phyloP scores from a whole-genome alignment of 1,140 invertebrate species.

The Xylocopa sonorina region DNA sequence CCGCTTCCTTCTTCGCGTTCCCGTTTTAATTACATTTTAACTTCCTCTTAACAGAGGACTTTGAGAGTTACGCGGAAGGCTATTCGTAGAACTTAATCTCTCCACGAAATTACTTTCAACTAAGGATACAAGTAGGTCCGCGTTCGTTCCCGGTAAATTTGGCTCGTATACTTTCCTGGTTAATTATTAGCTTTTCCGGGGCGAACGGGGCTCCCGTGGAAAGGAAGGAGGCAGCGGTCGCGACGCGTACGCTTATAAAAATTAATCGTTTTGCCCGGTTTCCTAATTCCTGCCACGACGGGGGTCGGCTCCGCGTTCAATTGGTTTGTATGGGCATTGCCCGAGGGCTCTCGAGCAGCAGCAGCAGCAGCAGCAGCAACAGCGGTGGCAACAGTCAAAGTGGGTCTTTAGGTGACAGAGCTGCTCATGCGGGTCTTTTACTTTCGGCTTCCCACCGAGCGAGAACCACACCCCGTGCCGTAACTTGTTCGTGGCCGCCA shows the following conservation, averaged over 20 bases:
- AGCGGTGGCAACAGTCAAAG: slow-evolving; percentile 42
- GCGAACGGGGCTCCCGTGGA: slow-evolving; percentile 40
- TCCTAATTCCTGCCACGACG: slow-evolving; percentile 68
- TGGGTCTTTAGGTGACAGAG: slow-evolving; percentile 62
- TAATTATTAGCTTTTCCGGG: slow-evolving; percentile 50
- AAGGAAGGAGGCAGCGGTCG: slow-evolving; percentile 16
- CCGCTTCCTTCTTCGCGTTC: too few species aligned
- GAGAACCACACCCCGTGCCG: slow-evolving; percentile 24
- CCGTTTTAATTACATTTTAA: too few species aligned
- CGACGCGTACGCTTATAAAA: slow-evolving; percentile 64
- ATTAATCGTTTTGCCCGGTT: slow-evolving; percentile 74
- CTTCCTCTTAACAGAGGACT: too few species aligned
- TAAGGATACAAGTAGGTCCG: not conserved
- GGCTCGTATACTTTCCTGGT: slow-evolving; percentile 6
- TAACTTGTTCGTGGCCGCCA: too few species aligned
- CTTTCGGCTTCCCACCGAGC: slow-evolving; percentile 37
- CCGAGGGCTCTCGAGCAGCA: too few species aligned
- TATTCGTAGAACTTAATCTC: too few species aligned
- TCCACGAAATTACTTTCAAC: not conserved
- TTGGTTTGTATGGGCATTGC: slow-evolving; percentile 71
- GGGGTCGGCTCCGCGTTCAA: slow-evolving; percentile 59
- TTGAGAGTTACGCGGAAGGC: too few species aligned
- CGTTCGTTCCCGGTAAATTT: not conserved
- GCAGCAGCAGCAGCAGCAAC: too few species aligned
- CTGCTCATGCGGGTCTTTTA: slow-evolving; percentile 70